A percentile compares a stretch with the other conserved stretches of the same genome.
Evolutionary conservation across 2,888 invertebrate genomes (phyloP).

Genomic region (Oscheius onirici): DNA sequence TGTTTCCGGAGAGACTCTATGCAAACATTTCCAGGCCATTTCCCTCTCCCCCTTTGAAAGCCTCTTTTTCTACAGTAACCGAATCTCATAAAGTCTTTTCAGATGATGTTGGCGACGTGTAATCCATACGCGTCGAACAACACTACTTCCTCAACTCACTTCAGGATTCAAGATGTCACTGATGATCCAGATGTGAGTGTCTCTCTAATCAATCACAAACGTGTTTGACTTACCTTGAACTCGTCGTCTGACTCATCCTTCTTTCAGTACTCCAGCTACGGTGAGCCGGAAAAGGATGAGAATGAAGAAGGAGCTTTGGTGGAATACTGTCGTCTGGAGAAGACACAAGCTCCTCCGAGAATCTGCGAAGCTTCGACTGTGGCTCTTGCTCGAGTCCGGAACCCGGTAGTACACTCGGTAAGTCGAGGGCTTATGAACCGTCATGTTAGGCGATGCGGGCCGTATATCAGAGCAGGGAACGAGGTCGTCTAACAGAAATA

Average conservation of each 20-base stretch:
- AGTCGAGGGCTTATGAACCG: not conserved
- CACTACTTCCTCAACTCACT: not conserved
- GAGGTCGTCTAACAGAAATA: constrained; percentile 24
- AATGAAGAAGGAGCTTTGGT: constrained; percentile 38
- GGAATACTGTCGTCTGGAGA: constrained; percentile 40
- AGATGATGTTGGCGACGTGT: constrained; percentile 39
- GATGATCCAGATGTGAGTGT: constrained; percentile 38
- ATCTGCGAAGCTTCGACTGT: constrained; percentile 32
- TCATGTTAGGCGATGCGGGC: not conserved
- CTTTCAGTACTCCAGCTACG: constrained; percentile 38
- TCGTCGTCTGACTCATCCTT: not conserved
- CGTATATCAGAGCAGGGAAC: constrained; percentile 23
- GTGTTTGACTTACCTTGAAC: not conserved
- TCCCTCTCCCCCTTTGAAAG: not conserved
- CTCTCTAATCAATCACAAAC: not conserved
- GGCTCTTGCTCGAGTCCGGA: constrained; percentile 14
- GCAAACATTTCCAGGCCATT: constrained; percentile 15
- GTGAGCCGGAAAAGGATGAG: constrained; percentile 31
- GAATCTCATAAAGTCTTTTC: constrained; percentile 6
- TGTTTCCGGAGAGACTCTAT: constrained; percentile 5
- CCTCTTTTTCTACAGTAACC: constrained; percentile 1
- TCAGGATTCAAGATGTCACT: constrained; percentile 41
- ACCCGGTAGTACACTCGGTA: constrained; percentile 21
- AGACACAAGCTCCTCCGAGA: constrained; percentile 12
- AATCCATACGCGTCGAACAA: constrained; percentile 35